Evolutionary conservation across 1,140 invertebrate genomes (phyloP).

Genomic region (Telenomus remus): DNA sequence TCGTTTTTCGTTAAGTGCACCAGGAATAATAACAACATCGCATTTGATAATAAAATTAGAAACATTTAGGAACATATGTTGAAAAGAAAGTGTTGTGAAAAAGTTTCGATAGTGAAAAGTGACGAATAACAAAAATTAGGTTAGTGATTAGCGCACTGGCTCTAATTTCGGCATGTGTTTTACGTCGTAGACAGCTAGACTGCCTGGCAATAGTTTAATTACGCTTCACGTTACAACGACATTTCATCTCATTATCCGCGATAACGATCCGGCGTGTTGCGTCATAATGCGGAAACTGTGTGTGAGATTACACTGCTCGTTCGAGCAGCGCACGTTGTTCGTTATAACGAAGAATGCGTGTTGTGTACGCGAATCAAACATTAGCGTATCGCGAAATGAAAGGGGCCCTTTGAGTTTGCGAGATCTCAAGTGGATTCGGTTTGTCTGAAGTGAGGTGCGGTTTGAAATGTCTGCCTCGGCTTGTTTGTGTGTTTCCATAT

Average conservation of each 20-base stretch:
- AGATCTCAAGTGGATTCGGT: slow-evolving; percentile 31
- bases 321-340: slow-evolving; percentile 20
- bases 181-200: slow-evolving; percentile 1
- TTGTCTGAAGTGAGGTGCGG: slow-evolving; percentile 8
- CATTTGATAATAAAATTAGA: too few species aligned
- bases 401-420: slow-evolving; percentile 11
- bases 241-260: slow-evolving; percentile 55
- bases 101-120: too few species aligned
- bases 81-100: too few species aligned
- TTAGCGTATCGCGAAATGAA: slow-evolving; percentile 17
- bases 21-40: too few species aligned
- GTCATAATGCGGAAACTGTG: slow-evolving; percentile 49
- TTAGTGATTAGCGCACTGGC: slow-evolving; percentile 42
- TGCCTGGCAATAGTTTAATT: slow-evolving; percentile 54
- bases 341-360: slow-evolving; percentile 43
- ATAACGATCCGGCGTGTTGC: slow-evolving; percentile 49
- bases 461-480: not conserved
- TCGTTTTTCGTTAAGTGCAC: too few species aligned
- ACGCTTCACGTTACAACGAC: slow-evolving; percentile 45
- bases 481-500: not conserved
- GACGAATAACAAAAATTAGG: too few species aligned
- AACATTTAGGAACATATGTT: too few species aligned
- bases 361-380: slow-evolving; percentile 25
- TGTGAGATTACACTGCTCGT: slow-evolving; percentile 48
- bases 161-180: slow-evolving; percentile 17